Evolutionary conservation across 2,797 vertebrate species (phyloP), one percentile per base, ranked within the genome.

Genomic region (Sebastiscus albofasciatus): DNA sequence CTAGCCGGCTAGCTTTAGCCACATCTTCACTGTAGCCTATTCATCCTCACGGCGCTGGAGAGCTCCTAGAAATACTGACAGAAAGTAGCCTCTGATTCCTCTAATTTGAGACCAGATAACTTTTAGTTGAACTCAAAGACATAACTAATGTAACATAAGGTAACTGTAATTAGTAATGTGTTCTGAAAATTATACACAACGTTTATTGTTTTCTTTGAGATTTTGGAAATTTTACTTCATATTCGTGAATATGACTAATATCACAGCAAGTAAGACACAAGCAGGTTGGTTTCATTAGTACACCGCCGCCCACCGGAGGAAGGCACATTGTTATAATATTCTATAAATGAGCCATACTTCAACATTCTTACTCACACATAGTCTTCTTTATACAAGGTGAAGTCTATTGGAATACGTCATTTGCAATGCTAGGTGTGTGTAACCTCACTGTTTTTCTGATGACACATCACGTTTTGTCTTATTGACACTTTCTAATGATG

Each of bases 1-100:
- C 69, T 91, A 85, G 86, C 89, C 75, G 59, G 68, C 33, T 92
- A 94, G 90, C 92, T 68, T 82, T 84, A 89, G 90, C 87, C 66
- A 18, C 83, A 79, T 71, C 80, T 83, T 75, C 39, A 73, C 71
- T 75, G 34, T 62, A 79, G 42, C 75, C 66, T 89, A 52, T 82
- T 85, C 89, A 88, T 88, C 79, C 24, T 80, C 33, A 9, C 26
- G 9, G 55, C 26, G 24, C 61, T 26, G 27, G 13, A 29, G 7
- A 59, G 52, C 5, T 46, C 10, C n/a, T 8, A 14, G 4, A 60
- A 61, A 76, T n/a, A 20, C 4, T 39, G 0, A 42, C 5, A 20
- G 8, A 72, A 34, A 75, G 10, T 9, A 36, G 18, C 24, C 3
- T 46, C 5, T 6, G 5, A 20, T 11, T 65, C 2, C 4, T 54